Conservation (phyloP, 2,113 vertebrate species). For the Eupsittula cactorum region DNA sequence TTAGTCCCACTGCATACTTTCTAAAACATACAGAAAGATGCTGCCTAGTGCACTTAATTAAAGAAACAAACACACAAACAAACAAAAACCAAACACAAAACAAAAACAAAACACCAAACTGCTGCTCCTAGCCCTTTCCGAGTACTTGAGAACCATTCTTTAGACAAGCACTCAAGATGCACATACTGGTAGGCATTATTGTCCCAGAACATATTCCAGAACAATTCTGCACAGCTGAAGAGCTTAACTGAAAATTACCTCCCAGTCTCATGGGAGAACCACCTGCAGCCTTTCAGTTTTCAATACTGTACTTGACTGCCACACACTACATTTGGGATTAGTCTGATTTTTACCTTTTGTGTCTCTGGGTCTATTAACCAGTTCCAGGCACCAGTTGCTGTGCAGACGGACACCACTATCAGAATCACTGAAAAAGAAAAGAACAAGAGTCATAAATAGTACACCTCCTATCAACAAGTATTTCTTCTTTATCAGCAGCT, state of each 20-base stretch:
- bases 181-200: background rate
- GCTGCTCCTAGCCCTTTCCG: background rate
- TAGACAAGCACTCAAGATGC: background rate
- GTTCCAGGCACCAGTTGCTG: slow-evolving; percentile 98
- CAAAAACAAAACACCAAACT: background rate
- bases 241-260: background rate
- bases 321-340: background rate
- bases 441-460: slow-evolving; percentile 46
- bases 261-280: background rate
- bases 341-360: slow-evolving; percentile 84
- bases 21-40: background rate
- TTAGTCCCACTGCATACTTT: background rate
- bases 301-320: background rate
- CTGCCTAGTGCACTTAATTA: background rate
- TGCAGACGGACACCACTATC: slow-evolving; percentile 98
- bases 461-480: background rate
- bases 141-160: background rate
- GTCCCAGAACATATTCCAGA: background rate
- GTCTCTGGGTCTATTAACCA: slow-evolving; percentile 99
- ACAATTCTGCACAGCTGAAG: background rate
- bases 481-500: background rate
- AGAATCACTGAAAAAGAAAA: slow-evolving; percentile 88
- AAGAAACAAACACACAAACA: background rate
- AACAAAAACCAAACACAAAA: background rate
- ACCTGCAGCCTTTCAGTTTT: background rate